Base-by-base conservation (phyloP, 2,888 invertebrate genomes). In the Eupithecia vulgata region DNA sequence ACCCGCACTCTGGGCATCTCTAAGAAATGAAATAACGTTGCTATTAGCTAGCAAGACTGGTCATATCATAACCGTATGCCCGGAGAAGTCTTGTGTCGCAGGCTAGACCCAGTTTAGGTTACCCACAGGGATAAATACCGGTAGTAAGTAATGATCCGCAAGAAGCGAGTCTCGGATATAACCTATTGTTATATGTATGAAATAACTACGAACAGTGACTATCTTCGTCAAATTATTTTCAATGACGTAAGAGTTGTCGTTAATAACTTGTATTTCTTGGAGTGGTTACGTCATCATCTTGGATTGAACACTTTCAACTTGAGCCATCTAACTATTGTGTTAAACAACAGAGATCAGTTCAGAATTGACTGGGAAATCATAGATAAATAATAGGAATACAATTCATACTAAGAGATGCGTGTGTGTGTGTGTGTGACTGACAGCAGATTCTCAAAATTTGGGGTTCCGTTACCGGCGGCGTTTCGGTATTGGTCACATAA, bases 211-310 rank as follows among this genome's bases (percentile, higher is more conserved):
- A 25, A 6, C 6, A 59, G 6, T 15, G 30, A 12, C 15, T 6
- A 25, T 12, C 57, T 57, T 62, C 62, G 62, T 35, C 62, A 35
- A 17, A 62, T 40, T 37, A 64, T 64, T 35, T 40, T 40, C 64
- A 64, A 64, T 64, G 40, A 64, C 64, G 40, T 64, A 64, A 64
- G 17, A 64, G 35, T 5, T n/a, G 34, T 34, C 37, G n/a, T 6
- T 21, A 15, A 17, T 62, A 37, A n/a, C n/a, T 35, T 59, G 15
- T 59, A 10, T 15, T 30, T 30, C 37, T 37, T 37, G 8, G 13
- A 64, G 37, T 64, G 40, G 5, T 64, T 64, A 35, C 64, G 40
- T 64, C 37, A 40, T 64, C 48, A 8, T 52, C 10, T 64, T 62
- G n/a, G 37, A 64, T 64, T 8, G 13, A 7, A 40, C 40, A 40